These are phyloP conservation scores for Poecilia gillii DNA, from an alignment of 2,797 vertebrate genomes.

Conservation along the genomic window DNA sequence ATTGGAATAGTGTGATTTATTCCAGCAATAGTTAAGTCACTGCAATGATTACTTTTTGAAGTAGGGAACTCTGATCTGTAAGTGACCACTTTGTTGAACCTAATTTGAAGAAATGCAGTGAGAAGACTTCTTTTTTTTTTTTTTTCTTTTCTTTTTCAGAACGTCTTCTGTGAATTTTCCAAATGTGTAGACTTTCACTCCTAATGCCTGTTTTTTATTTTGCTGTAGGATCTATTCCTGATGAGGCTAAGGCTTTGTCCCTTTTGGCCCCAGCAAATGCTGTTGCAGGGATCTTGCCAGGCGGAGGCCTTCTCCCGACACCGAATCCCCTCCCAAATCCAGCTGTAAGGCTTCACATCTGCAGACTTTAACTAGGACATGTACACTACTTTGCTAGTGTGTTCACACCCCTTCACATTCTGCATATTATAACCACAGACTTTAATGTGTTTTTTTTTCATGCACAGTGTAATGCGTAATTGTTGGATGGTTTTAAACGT, in stretches of 20 bases:
- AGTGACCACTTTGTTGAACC: slow-evolving; percentile 74
- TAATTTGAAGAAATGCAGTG: slow-evolving; percentile 83
- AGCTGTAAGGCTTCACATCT: slow-evolving; percentile 78
- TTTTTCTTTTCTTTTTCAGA: slow-evolving; percentile 41
- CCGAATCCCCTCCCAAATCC: slow-evolving; percentile 89
- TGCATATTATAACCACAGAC: neutral
- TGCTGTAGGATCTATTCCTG: slow-evolving; percentile 97
- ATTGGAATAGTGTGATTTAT: slow-evolving; percentile 97
- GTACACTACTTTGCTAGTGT: neutral
- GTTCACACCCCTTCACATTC: neutral
- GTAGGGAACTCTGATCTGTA: slow-evolving; percentile 74
- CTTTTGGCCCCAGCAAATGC: slow-evolving; percentile 98
- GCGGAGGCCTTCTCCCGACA: slow-evolving; percentile 96
- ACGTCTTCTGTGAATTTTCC: slow-evolving; percentile 57
- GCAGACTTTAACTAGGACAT: neutral
- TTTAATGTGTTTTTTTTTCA: neutral
- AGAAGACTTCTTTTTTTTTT: slow-evolving; percentile 61
- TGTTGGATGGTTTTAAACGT: neutral
- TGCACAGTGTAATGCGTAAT: neutral
- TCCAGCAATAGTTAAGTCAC: slow-evolving; percentile 81
- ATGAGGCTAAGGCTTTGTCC: slow-evolving; percentile 98
- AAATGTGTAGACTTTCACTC: slow-evolving; percentile 21
- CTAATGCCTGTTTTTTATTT: slow-evolving; percentile 79
- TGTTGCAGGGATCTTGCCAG: slow-evolving; percentile 96
- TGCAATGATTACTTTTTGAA: slow-evolving; percentile 77